phyloP scores from a whole-genome alignment of 1,140 invertebrate genomes.

The Pseudachorutes palmiensis region DNA sequence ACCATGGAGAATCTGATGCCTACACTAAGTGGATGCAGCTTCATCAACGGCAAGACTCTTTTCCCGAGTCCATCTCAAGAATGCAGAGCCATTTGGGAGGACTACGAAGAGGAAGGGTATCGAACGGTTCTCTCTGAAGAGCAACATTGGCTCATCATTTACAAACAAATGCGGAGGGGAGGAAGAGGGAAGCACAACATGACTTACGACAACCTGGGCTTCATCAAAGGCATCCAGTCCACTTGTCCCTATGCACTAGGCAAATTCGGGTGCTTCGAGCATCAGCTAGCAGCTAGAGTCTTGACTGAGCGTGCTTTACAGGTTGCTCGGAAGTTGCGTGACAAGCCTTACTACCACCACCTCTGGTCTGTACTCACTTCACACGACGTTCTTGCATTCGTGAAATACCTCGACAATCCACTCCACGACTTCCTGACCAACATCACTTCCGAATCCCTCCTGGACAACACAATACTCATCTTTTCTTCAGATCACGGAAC shows the following conservation, averaged over 20 bases:
- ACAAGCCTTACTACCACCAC: constrained; percentile 54
- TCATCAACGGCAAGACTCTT: neutral
- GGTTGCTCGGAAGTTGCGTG: neutral
- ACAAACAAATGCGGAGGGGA: constrained; percentile 43
- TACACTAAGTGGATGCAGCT: neutral
- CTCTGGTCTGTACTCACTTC: constrained; percentile 70
- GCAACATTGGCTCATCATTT: constrained; percentile 41
- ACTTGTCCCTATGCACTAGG: constrained; percentile 26
- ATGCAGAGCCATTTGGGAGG: constrained; percentile 72
- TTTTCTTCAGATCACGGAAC: constrained; percentile 88
- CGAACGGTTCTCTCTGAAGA: constrained; percentile 74
- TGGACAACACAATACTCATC: constrained; percentile 55
- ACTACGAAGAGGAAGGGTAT: constrained; percentile 59
- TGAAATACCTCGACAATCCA: constrained; percentile 27
- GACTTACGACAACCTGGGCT: constrained; percentile 43
- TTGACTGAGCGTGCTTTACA: neutral
- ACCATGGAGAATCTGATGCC: constrained; percentile 27
- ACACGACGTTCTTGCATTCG: constrained; percentile 45
- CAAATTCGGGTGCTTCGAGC: neutral
- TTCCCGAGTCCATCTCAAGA: neutral
- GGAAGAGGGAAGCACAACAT: constrained; percentile 42
- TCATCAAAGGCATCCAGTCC: constrained; percentile 24
- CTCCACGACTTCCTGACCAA: constrained; percentile 38
- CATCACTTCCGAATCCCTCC: constrained; percentile 11
- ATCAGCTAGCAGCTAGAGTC: neutral